Evolutionary conservation across 2,888 invertebrate species (phyloP), one percentile per base, ranked within the genome.

Genomic region (Clusia tigrina): DNA sequence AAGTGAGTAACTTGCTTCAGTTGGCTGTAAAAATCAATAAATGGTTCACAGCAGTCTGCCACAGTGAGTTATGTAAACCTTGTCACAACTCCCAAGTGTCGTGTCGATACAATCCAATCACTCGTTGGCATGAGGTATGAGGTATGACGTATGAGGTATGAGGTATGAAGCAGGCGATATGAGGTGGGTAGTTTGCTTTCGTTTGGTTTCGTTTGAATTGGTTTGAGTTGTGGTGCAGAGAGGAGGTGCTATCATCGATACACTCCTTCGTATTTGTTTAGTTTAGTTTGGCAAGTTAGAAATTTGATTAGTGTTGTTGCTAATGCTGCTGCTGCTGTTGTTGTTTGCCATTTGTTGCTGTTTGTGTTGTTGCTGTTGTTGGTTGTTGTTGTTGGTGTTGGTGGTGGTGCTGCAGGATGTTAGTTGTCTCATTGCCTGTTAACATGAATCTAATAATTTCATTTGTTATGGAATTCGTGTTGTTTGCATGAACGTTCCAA

Each of bases 251-350:
- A n/a, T n/a, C n/a, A n/a, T n/a, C n/a, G n/a, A n/a, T n/a, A n/a
- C n/a, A n/a, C n/a, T n/a, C n/a, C n/a, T n/a, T n/a, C n/a, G n/a
- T 15, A 42, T 10, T 42, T 42, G 42, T 42, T 42, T 15, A 42
- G n/a, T 15, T 10, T n/a, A 42, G 42, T 42, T 42, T 17, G 42
- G 42, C n/a, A n/a, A 42, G 42, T 58, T n/a, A n/a, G 58, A 26
- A 58, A 42, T 58, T 58, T 58, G 58, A 58, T 58, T 58, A 58
- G 51, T 48, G 58, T 58, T 58, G 32, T 58, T 48, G 58, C 26
- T 51, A 32, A 2, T 56, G 56, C 23, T 46, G 20, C 20, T 56
- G 37, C 22, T 46, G 56, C 10, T 32, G 12, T 12, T 32, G 5
- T 32, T 12, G 32, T 32, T 32, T 32, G n/a, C 32, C 6, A 9